Base-by-base conservation (phyloP, 64 coral and sea anemone species). In the Montipora efflorescens region DNA sequence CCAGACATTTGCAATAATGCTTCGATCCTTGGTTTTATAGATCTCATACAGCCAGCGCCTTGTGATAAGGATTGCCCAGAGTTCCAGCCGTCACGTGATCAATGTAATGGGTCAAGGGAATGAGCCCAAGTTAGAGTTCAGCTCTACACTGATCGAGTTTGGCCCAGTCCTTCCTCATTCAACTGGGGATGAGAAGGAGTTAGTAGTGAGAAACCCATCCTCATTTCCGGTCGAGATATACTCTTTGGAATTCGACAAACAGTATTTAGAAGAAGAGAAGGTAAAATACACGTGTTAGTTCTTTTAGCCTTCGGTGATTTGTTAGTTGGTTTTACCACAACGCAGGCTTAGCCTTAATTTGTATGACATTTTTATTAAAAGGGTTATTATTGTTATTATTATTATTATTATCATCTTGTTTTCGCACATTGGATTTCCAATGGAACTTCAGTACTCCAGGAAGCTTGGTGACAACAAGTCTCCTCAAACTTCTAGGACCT, bases 181-280 rank as follows among this genome's bases (percentile, higher is more conserved):
- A 20, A 44, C 68, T 66, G 98, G 98, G 14, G 98, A 99, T 59
- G 98, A 99, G 62, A 91, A 96, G 61, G 98, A 99, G 81, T 71
- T 99, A 10, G 73, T 92, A 1, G 49, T 99, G 47, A 89, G 87
- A 68, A 99, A 99, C 82, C 98, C 98, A 3, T 96, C 82, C 12
- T 81, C 92, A 5, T 99, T 99, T 89, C 98, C 98, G 0, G 84
- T 99, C 0, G 98, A 99, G 55, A 92, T 99, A 11, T 99, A 99
- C 85, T 96, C 98, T 10, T 69, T 99, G 84, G 98, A 99, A 90
- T 99, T 99, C 90, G 98, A 99, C 76, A 99, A 99, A 68, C 95
- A 99, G 5, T 99, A 99, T 49, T 88, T 99, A 48, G 98, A 99
- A 19, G 98, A 99, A 88, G 98, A 99, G 79, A 99, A 99, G 96